Conservation (phyloP, 2,797 vertebrate genomes). For the Eidolon dupreanum region DNA sequence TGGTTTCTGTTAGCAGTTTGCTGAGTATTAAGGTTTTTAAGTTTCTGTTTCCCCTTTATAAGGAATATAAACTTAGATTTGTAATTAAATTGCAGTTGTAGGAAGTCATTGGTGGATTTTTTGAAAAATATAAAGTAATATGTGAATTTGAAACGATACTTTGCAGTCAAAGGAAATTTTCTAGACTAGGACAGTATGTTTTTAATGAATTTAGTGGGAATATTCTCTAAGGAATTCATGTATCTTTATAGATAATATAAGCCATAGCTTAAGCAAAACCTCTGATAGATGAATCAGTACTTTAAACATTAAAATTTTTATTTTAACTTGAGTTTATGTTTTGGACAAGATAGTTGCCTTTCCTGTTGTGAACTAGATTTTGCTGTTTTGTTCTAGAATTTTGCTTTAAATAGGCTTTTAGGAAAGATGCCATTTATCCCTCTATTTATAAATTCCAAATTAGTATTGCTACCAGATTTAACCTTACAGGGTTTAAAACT, state of each 20-base stretch:
- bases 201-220: neutral
- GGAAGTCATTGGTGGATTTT: neutral
- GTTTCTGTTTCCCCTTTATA: slow-evolving; percentile 25
- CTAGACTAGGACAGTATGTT: neutral
- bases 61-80: neutral
- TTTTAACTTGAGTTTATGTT: neutral
- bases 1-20: neutral
- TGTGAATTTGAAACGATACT: neutral
- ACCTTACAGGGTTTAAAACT: neutral
- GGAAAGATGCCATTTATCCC: neutral
- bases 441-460: neutral
- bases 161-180: neutral
- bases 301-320: slow-evolving; percentile 34
- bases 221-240: neutral
- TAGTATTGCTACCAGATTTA: neutral
- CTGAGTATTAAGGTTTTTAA: slow-evolving; percentile 1
- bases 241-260: neutral
- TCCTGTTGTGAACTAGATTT: neutral
- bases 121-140: neutral
- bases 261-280: neutral
- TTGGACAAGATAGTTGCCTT: neutral
- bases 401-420: neutral
- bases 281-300: neutral
- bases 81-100: neutral
- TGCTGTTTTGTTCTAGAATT: neutral